A percentile compares a stretch with the other conserved stretches of the same genome.
Conservation (phyloP, 2,888 invertebrate genomes). For the Mythimna pallens region DNA sequence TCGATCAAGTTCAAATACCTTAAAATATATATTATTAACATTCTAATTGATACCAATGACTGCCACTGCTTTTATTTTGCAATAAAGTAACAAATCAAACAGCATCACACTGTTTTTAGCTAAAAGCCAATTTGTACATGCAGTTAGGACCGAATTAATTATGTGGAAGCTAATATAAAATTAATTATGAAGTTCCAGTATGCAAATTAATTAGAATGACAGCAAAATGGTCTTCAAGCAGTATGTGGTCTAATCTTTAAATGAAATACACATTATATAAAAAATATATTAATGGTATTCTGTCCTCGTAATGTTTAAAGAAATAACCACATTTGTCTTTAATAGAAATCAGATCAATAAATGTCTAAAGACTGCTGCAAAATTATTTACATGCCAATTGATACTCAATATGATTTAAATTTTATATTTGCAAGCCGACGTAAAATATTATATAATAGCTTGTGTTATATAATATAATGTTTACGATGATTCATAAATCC, state of each 20-base stretch:
- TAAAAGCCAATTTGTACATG: conserved; percentile 69
- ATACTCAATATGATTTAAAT: conserved; percentile 11
- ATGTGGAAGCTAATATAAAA: conserved; percentile 42
- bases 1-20: conserved; percentile 7
- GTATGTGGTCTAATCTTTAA: conserved; percentile 43
- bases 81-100: conserved; percentile 30
- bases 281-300: not conserved
- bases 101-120: conserved; percentile 66
- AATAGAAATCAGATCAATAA: conserved; percentile 16
- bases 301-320: conserved; percentile 22
- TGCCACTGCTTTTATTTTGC: conserved; percentile 25
- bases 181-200: conserved; percentile 15
- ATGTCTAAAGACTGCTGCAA: conserved; percentile 16
- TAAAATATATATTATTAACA: not conserved
- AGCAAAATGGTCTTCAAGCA: conserved; percentile 15
- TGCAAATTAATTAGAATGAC: conserved; percentile 21
- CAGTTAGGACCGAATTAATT: conserved; percentile 63
- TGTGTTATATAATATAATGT: conserved; percentile 1
- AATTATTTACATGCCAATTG: conserved; percentile 49
- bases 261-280: conserved; percentile 1
- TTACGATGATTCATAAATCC: conserved; percentile 16
- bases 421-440: conserved; percentile 25
- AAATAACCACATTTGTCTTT: conserved; percentile 23
- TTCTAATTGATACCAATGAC: conserved; percentile 20
- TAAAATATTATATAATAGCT: conserved; percentile 18